Evolutionary conservation across 2,113 vertebrate species (phyloP), one percentile per base, ranked within the genome.

Genomic region (Macroglossus sobrinus): DNA sequence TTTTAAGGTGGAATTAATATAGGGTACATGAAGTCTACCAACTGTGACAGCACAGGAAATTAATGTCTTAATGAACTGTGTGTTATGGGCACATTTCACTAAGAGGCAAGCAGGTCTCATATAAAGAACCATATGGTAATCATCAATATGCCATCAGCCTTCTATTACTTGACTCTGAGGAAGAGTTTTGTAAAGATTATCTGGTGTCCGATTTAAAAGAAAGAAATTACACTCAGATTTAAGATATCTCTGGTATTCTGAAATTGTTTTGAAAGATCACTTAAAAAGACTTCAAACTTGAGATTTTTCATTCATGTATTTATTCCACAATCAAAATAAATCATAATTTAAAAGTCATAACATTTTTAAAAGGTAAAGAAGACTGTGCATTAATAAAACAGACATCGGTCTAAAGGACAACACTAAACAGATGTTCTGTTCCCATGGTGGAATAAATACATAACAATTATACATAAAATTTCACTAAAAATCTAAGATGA

Each of bases 301-400:
- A 92, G 85, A 92, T 87, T 93, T 98, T 93, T 63, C 68, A 81
- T 79, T 80, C 68, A 89, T 86, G 38, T 95, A 94, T 98, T 98
- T 98, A 98, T 97, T 98, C 95, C 89, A 97, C 78, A 93, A 11
- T 38, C 98, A 92, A 93, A 97, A 92, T 88, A 96, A 97, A 87
- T 72, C 89, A 94, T 72, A 89, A 93, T 64, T 96, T 92, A 95
- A 92, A 94, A 97, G 82, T 24, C 22, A 53, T 0, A 97, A 84
- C 84, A 81, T 91, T 78, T 94, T 89, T 95, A 80, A 97, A 94
- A 96, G 24, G 1, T 33, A 96, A 95, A 92, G 50, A 75, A 84
- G 79, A 95, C 89, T 93, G 40, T 7, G 55, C 93, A 59, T 45
- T 18, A 69, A 93, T 68, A 82, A 82, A 84, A 96, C 22, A 64